A percentile compares a stretch with the other conserved stretches of the same genome.
Conservation (phyloP, 2,113 vertebrate species). For the Ciconia boyciana region DNA sequence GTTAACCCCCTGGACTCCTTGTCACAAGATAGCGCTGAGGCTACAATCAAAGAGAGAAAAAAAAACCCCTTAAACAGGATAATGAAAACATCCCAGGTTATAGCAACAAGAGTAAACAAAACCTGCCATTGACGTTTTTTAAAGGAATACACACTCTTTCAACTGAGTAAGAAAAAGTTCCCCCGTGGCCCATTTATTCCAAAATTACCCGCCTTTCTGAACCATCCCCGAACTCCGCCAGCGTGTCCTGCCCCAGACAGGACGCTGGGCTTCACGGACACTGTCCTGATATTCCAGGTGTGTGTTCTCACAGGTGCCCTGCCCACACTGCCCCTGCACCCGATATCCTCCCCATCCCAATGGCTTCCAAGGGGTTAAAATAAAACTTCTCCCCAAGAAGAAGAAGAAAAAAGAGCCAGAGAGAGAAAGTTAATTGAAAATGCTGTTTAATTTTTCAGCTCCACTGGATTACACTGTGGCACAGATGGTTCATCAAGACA, state of each 20-base stretch:
- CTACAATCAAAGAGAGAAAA: not conserved
- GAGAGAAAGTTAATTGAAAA: constrained; percentile 85
- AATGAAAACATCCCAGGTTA: not conserved
- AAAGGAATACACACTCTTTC: not conserved
- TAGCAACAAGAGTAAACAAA: not conserved
- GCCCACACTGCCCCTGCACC: not conserved
- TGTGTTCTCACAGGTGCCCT: not conserved
- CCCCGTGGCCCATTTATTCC: not conserved
- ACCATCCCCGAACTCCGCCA: not conserved
- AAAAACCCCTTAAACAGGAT: not conserved
- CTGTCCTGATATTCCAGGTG: not conserved
- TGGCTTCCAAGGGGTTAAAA: constrained; percentile 78
- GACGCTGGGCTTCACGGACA: not conserved
- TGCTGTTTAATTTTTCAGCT: constrained; percentile 84
- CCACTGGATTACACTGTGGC: constrained; percentile 85
- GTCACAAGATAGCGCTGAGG: not conserved
- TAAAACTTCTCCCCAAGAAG: constrained; percentile 64
- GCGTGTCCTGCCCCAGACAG: not conserved
- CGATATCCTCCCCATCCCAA: not conserved
- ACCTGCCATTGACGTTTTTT: not conserved
- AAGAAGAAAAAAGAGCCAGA: constrained; percentile 56
- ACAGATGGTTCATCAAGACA: constrained; percentile 94
- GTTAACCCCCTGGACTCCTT: not conserved
- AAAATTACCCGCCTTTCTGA: not conserved
- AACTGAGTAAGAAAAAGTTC: not conserved